phyloP scores from a whole-genome alignment of 2,888 invertebrate genomes.

The Pyralis farinalis region DNA sequence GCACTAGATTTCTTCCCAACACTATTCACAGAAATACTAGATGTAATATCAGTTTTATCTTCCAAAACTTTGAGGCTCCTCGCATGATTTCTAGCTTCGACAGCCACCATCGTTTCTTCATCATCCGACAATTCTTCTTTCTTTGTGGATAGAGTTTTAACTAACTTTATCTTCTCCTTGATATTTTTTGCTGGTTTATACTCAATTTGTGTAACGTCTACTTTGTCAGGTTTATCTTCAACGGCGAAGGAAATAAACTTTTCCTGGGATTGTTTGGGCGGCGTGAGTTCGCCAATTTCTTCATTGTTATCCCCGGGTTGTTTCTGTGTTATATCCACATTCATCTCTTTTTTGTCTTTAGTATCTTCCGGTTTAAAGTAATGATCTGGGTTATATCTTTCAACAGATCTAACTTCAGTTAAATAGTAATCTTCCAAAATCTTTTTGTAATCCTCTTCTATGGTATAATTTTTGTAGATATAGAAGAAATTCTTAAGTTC shows the following conservation, averaged over 20 bases:
- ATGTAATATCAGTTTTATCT: conserved; percentile 75
- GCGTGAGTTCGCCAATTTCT: conserved; percentile 51
- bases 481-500: conserved; percentile 85
- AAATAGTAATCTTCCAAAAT: conserved; percentile 80
- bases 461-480: conserved; percentile 84
- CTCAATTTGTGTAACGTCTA: conserved; percentile 50
- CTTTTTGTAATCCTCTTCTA: conserved; percentile 81
- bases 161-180: conserved; percentile 77
- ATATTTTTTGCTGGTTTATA: conserved; percentile 73
- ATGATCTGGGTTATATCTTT: conserved; percentile 55
- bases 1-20: conserved; percentile 74
- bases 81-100: conserved; percentile 76
- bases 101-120: conserved; percentile 82
- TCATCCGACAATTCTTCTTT: conserved; percentile 72
- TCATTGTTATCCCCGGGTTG: conserved; percentile 49
- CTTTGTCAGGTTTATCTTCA: conserved; percentile 68
- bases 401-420: conserved; percentile 82
- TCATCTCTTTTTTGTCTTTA: conserved; percentile 45
- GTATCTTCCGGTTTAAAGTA: conserved; percentile 41
- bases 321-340: conserved; percentile 50
- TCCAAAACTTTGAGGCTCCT: conserved; percentile 60
- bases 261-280: conserved; percentile 71
- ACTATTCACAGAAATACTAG: conserved; percentile 82
- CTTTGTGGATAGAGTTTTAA: conserved; percentile 72
- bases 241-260: conserved; percentile 77